Conservation (phyloP, 2,888 invertebrate species). For the Phyllotreta cruciferae region DNA sequence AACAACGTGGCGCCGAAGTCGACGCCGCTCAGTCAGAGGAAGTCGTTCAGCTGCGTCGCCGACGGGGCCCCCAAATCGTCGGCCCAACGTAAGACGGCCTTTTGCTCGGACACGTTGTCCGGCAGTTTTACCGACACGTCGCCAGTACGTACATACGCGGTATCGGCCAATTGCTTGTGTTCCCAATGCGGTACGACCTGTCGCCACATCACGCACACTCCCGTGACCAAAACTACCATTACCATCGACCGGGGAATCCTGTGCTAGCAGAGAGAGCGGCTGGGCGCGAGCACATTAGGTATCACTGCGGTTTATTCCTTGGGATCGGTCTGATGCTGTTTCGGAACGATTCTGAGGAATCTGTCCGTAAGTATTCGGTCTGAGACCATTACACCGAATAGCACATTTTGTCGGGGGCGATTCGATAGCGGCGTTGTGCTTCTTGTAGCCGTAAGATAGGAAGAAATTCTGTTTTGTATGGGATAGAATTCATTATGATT, state of each 20-base stretch:
- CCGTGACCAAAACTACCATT: slow-evolving; percentile 58
- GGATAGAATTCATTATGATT: slow-evolving; percentile 1
- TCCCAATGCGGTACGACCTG: slow-evolving; percentile 61
- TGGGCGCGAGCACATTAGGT: slow-evolving; percentile 12
- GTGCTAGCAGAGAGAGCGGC: slow-evolving; percentile 56
- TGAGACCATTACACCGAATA: slow-evolving; percentile 17
- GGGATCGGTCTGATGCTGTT: slow-evolving; percentile 2
- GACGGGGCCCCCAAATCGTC: slow-evolving; percentile 45
- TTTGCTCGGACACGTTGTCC: slow-evolving; percentile 51
- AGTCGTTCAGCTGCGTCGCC: slow-evolving; percentile 22
- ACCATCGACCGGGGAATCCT: slow-evolving; percentile 62
- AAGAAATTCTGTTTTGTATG: slow-evolving; percentile 3
- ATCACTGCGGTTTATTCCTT: slow-evolving; percentile 9
- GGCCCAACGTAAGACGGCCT: slow-evolving; percentile 55
- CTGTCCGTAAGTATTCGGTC: too few species aligned
- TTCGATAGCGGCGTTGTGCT: neutral
- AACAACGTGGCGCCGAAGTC: slow-evolving; percentile 26
- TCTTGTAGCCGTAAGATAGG: slow-evolving; percentile 6
- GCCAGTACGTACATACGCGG: slow-evolving; percentile 55
- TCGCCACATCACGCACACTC: slow-evolving; percentile 58
- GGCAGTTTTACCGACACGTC: slow-evolving; percentile 52
- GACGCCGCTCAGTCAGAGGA: slow-evolving; percentile 30
- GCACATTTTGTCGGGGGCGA: slow-evolving; percentile 22
- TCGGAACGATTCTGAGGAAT: too few species aligned
- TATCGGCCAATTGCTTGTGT: slow-evolving; percentile 58